phyloP scores from a whole-genome alignment of 2,888 invertebrate species.

The Drosophila dives region DNA sequence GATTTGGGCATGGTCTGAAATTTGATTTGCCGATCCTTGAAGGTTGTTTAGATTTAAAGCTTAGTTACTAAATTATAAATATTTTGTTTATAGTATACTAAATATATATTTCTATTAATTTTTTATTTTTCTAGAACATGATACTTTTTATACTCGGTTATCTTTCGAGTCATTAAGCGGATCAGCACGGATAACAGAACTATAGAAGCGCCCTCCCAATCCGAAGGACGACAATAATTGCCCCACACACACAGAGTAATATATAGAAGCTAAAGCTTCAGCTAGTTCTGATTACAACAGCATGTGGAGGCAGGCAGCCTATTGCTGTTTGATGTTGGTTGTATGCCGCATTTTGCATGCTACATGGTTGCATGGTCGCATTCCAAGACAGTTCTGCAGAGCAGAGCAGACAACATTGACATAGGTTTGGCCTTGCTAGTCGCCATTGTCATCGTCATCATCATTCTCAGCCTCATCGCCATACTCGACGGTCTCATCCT shows the following conservation, averaged over 20 bases:
- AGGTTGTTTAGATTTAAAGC: too few relatives aligned
- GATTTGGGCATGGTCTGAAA: too few relatives aligned
- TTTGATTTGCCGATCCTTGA: too few relatives aligned
- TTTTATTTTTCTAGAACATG: too few relatives aligned
- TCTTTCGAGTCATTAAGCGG: not conserved
- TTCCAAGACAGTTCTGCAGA: constrained; percentile 17
- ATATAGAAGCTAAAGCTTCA: not conserved
- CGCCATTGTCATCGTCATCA: constrained; percentile 10
- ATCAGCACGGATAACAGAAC: not conserved
- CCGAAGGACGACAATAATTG: not conserved
- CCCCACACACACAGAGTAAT: not conserved
- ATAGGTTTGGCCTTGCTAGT: constrained; percentile 50
- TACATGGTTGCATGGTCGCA: constrained; percentile 7
- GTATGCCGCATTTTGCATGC: not conserved
- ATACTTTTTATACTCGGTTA: not conserved
- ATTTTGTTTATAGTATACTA: too few relatives aligned
- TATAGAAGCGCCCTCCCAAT: not conserved
- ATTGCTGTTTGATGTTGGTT: not conserved
- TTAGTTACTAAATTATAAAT: too few relatives aligned
- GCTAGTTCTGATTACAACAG: not conserved
- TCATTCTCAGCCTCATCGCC: constrained; percentile 7
- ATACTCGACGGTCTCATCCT: not conserved
- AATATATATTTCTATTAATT: too few relatives aligned
- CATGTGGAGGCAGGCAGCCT: not conserved
- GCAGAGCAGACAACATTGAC: constrained; percentile 49